phyloP scores from a whole-genome alignment of 2,888 invertebrate genomes.

The Saturnia pavonia region DNA sequence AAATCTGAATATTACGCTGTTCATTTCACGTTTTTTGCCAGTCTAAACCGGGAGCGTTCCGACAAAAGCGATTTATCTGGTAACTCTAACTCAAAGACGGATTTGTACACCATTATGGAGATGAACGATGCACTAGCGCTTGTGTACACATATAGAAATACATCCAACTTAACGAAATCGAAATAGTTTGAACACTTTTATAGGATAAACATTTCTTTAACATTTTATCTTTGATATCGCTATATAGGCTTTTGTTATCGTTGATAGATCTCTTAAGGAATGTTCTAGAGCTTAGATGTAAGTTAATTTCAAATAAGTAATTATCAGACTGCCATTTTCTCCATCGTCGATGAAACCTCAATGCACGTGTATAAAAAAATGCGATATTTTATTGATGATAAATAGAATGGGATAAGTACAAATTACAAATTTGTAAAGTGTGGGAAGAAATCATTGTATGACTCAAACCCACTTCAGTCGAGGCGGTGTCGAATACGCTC shows the following conservation, averaged over 20 bases:
- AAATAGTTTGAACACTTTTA: not conserved
- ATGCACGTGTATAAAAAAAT: no score
- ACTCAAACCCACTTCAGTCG: no score
- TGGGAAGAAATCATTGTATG: no score
- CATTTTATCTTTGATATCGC: not conserved
- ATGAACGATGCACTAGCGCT: conserved; percentile 5
- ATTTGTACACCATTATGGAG: not conserved
- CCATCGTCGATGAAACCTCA: no score
- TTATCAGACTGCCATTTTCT: not conserved
- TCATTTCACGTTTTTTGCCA: not conserved
- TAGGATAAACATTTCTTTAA: not conserved
- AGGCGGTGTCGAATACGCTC: no score
- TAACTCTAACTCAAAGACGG: not conserved
- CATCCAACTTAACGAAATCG: not conserved
- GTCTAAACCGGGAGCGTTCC: not conserved
- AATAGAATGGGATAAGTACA: no score
- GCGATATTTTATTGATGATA: no score
- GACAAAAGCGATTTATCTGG: not conserved
- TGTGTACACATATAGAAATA: conserved; percentile 4
- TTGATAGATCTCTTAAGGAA: not conserved
- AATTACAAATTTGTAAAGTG: no score
- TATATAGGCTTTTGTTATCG: no score
- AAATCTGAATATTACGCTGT: no score
- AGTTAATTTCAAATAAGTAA: not conserved
- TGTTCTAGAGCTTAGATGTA: not conserved